Conservation (phyloP, 2,888 invertebrate species). For the Philaethria dido region DNA sequence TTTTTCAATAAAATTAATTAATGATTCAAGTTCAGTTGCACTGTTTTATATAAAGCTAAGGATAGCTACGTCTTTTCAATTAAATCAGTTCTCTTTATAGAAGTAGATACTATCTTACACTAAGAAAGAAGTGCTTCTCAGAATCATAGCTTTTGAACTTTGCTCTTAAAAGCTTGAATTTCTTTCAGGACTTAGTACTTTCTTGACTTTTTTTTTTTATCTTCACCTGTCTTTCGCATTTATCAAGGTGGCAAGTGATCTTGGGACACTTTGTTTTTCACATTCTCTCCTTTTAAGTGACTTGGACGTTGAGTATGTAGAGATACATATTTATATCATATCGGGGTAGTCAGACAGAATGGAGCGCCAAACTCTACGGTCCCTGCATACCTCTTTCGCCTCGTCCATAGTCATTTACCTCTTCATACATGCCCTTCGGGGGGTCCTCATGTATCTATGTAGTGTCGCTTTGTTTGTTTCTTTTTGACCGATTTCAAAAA, state of each 20-base stretch:
- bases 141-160: constrained; percentile 13
- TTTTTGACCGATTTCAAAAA: no score
- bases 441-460: no score
- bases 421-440: no score
- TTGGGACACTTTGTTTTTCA: not conserved
- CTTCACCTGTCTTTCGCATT: not conserved
- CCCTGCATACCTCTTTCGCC: no score
- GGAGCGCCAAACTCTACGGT: no score
- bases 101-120: constrained; percentile 16
- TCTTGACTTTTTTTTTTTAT: not conserved
- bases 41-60: not conserved
- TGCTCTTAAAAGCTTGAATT: constrained; percentile 9
- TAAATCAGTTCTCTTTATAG: constrained; percentile 13
- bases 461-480: no score
- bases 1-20: not conserved
- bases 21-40: not conserved
- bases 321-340: no score
- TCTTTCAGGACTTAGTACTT: constrained; percentile 1
- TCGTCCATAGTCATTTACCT: no score
- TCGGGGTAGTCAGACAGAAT: no score
- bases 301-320: no score
- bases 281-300: not conserved
- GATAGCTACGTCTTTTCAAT: constrained; percentile 1
- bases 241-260: not conserved
- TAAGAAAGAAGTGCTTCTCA: constrained; percentile 7